Conservation (phyloP, 2,888 invertebrate species). For the Ophion ellenae region DNA sequence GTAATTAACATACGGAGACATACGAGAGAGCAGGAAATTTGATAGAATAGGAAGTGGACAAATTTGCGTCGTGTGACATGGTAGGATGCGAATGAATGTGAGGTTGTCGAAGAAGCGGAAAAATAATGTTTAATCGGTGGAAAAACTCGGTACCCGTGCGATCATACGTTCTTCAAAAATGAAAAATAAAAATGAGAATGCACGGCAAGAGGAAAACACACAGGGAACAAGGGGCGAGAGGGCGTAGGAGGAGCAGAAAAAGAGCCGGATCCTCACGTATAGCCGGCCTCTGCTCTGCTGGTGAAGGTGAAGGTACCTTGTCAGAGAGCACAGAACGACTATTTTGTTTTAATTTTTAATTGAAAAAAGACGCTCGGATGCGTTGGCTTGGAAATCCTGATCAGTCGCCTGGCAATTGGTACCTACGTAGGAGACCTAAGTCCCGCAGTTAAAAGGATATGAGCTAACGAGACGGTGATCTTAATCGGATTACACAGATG, state of each 20-base stretch:
- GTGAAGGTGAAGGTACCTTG: slow-evolving; percentile 50
- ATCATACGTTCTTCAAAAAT: slow-evolving; percentile 71
- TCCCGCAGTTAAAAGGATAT: slow-evolving; percentile 19
- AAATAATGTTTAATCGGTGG: slow-evolving; percentile 82
- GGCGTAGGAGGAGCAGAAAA: slow-evolving; percentile 39
- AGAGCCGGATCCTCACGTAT: slow-evolving; percentile 32
- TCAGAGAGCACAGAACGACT: slow-evolving; percentile 30
- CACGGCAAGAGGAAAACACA: slow-evolving; percentile 29
- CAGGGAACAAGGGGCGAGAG: slow-evolving; percentile 20
- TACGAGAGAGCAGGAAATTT: slow-evolving; percentile 54
- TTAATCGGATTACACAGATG: slow-evolving; percentile 19
- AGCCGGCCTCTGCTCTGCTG: slow-evolving; percentile 4
- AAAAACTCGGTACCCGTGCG: slow-evolving; percentile 76
- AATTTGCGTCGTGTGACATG: slow-evolving; percentile 33
- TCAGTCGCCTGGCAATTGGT: slow-evolving; percentile 25
- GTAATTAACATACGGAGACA: slow-evolving; percentile 73
- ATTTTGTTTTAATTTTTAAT: slow-evolving; percentile 82
- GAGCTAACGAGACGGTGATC: slow-evolving; percentile 32
- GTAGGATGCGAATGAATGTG: slow-evolving; percentile 40
- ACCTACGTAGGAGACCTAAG: slow-evolving; percentile 29
- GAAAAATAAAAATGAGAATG: slow-evolving; percentile 25
- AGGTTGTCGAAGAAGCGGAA: slow-evolving; percentile 62
- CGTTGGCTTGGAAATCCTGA: slow-evolving; percentile 35
- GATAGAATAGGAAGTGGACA: slow-evolving; percentile 34
- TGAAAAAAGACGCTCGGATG: slow-evolving; percentile 76